These are phyloP conservation scores for Spodoptera picta DNA, from an alignment of 2,888 invertebrate genomes.

Conservation along the genomic window DNA sequence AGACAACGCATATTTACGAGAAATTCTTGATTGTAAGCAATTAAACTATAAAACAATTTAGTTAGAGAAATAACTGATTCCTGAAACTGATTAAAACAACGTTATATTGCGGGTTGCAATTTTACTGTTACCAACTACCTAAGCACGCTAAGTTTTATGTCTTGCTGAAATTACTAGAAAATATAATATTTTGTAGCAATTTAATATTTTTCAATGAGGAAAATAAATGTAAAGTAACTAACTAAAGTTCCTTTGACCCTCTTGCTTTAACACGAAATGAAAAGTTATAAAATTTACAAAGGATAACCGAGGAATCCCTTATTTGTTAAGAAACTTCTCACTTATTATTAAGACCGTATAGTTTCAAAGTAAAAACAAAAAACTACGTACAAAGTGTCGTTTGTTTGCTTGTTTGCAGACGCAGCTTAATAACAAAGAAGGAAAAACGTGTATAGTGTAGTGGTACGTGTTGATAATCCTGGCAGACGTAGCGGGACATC, in stretches of 20 bases:
- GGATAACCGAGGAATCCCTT: conserved; percentile 37
- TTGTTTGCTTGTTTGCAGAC: conserved; percentile 53
- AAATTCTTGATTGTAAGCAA: conserved; percentile 29
- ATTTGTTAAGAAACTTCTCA: conserved; percentile 51
- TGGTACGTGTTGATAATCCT: conserved; percentile 79
- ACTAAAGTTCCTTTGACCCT: neutral
- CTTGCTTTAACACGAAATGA: conserved; percentile 32
- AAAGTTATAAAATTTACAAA: conserved; percentile 45
- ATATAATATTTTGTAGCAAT: no score
- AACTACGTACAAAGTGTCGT: conserved; percentile 37
- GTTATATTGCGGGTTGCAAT: conserved; percentile 20
- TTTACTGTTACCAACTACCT: conserved; percentile 24
- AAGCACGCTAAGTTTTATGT: conserved; percentile 13
- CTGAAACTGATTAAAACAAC: conserved; percentile 42
- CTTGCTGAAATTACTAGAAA: no score
- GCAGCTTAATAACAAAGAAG: conserved; percentile 68
- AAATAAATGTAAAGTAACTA: no score
- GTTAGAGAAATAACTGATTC: conserved; percentile 34
- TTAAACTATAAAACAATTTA: conserved; percentile 43
- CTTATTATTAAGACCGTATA: conserved; percentile 49
- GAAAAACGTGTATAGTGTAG: conserved; percentile 69
- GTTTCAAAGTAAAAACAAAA: conserved; percentile 41
- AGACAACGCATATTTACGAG: conserved; percentile 11
- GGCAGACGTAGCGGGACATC: conserved; percentile 77
- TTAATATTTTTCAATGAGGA: no score